Evolutionary conservation across 2,888 invertebrate genomes (phyloP).

Genomic region (Phytoseiulus persimilis): DNA sequence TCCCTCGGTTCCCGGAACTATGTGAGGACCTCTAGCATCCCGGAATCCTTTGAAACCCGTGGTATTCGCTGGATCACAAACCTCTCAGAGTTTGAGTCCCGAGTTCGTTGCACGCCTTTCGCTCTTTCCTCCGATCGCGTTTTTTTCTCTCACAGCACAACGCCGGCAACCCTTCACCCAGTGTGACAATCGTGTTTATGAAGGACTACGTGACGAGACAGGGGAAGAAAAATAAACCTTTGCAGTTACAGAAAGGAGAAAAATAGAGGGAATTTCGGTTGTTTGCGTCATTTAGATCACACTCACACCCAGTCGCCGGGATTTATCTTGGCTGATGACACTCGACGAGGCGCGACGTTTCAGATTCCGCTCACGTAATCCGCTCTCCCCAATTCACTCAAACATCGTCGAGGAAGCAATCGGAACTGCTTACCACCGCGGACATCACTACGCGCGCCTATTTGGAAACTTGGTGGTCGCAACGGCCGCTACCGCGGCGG

Average conservation of each 20-base stretch:
- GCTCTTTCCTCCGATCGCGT: not conserved
- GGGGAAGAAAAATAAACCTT: not conserved
- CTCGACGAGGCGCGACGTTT: not conserved
- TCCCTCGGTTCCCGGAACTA: not conserved
- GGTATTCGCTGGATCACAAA: not conserved
- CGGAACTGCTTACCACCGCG: not conserved
- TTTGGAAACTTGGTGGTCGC: not conserved
- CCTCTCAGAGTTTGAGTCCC: not conserved
- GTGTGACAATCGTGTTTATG: not conserved
- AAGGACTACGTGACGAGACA: not conserved
- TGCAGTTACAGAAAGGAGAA: not conserved
- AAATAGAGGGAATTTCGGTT: not conserved
- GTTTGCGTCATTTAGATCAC: not conserved
- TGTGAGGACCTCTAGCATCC: not conserved
- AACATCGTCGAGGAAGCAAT: not conserved
- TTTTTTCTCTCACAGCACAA: not conserved
- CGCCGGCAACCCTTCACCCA: not conserved
- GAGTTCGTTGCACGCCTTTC: not conserved
- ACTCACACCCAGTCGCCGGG: not conserved
- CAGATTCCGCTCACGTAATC: not conserved
- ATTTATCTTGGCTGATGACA: not conserved
- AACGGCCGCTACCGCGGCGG: not conserved
- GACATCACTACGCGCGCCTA: not conserved
- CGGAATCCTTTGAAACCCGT: not conserved
- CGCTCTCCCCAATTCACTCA: not conserved